These are phyloP conservation scores for Cardiocondyla obscurior DNA, from an alignment of 1,140 invertebrate genomes.

Conservation along the genomic window DNA sequence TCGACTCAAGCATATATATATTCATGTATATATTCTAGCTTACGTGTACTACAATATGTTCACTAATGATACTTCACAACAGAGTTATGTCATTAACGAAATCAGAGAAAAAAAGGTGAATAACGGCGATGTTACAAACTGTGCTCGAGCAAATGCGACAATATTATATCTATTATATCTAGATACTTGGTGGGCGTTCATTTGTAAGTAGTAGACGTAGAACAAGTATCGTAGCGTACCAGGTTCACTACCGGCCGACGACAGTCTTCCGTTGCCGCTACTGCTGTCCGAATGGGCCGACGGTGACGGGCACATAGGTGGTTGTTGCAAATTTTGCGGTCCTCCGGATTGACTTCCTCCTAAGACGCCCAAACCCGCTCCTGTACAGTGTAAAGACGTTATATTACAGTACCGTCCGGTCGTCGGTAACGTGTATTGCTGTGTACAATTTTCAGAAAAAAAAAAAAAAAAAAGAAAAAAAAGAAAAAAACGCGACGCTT, in stretches of 20 bases:
- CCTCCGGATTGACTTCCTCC: constrained; percentile 84
- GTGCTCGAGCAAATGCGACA: constrained; percentile 42
- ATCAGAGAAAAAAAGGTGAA: constrained; percentile 52
- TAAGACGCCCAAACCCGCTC: constrained; percentile 85
- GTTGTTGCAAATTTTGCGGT: constrained; percentile 84
- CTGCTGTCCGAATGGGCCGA: constrained; percentile 92
- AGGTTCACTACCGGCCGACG: constrained; percentile 90
- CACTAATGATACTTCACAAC: constrained; percentile 55
- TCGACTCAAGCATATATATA: constrained; percentile 55
- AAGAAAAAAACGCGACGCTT: background rate
- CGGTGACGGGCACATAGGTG: constrained; percentile 90
- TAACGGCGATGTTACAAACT: constrained; percentile 49
- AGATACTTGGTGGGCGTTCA: constrained; percentile 62
- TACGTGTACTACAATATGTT: constrained; percentile 66
- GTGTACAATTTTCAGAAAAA: background rate
- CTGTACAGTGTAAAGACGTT: constrained; percentile 71
- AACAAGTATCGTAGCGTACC: constrained; percentile 82
- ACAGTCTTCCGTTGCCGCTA: constrained; percentile 90
- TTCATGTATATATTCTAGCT: constrained; percentile 53
- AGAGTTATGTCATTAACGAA: constrained; percentile 50
- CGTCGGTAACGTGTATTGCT: background rate
- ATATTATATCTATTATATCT: constrained; percentile 54
- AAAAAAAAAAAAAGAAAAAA: background rate
- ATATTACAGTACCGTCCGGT: constrained; percentile 18
- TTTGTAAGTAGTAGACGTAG: constrained; percentile 69